Evolutionary conservation across 2,888 invertebrate species (phyloP).

Genomic region (Pandemis cinnamomeana): DNA sequence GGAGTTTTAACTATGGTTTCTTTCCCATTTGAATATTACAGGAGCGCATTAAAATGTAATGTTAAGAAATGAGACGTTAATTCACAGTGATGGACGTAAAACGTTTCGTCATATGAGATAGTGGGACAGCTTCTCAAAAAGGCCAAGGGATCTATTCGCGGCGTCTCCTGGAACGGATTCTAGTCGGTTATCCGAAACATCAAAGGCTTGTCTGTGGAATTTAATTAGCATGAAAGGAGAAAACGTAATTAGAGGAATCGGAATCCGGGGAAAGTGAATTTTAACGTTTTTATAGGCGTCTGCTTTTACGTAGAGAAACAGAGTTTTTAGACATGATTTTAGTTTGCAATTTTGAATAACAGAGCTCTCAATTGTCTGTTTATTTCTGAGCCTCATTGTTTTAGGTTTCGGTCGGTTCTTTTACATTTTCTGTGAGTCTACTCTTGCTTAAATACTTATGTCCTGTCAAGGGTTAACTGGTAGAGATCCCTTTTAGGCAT

Average conservation of each 20-base stretch:
- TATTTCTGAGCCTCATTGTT: too few species aligned
- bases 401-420: too few species aligned
- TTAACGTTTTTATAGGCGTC: neutral
- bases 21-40: neutral
- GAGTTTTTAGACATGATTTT: too few species aligned
- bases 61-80: neutral
- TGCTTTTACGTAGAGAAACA: neutral
- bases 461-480: too few species aligned
- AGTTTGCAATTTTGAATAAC: too few species aligned
- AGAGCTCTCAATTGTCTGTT: neutral
- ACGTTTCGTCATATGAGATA: conserved; percentile 34
- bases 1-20: neutral
- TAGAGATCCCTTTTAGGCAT: too few species aligned
- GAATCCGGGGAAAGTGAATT: neutral
- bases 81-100: neutral
- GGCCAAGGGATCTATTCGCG: conserved; percentile 44
- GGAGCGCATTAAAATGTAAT: neutral
- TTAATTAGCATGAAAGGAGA: conserved; percentile 8
- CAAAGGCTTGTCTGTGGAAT: neutral
- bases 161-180: conserved; percentile 44
- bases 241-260: neutral
- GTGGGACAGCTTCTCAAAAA: conserved; percentile 45
- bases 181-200: conserved; percentile 10
- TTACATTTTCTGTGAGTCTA: too few species aligned
- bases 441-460: too few species aligned